Base-by-base conservation (phyloP, 2,113 vertebrate genomes). In the Cinclus cinclus region DNA sequence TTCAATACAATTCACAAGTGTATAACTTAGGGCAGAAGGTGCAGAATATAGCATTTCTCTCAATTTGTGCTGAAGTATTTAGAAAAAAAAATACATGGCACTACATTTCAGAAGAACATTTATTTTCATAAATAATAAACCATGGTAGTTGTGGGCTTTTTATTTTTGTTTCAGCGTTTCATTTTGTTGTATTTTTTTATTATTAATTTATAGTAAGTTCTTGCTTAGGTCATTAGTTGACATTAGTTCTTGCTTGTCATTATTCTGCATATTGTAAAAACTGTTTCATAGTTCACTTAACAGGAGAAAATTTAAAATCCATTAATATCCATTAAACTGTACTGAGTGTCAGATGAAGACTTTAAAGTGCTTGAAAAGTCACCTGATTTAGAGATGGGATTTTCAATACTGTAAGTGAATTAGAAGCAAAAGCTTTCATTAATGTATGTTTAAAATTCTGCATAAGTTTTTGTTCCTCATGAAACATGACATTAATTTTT, bases 311-410 rank as follows among this genome's bases (percentile, higher is more conserved):
- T 85, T 87, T 64, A 6, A 82, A 92, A 96, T 92, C 56, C 52
- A 75, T 78, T 90, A 85, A 82, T 87, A 82, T 91, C 67, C 84
- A 85, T 82, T 87, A 87, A 89, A 85, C 11, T 31, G 21, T 39
- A 88, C 47, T 60, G 41, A 80, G 58, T 92, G 55, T 64, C 70
- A 73, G 44, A 78, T 76, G 37, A 85, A 82, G 62, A 84, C 35
- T 50, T 33, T 75, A 55, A 92, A 69, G 46, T 83, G 55, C 58
- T 87, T 85, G 49, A 92, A 92, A 82, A 83, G 33, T 53, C 55
- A 8, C 59, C 76, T 80, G 41, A 91, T 69, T 90, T 69, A 85
- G 65, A 87, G 53, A 79, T 41, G 8, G 10, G 19, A 64, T 71
- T 94, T 94, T 91, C 44, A 76, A 65, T 55, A 60, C 30, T 90